These are phyloP conservation scores for Chelidonichthys spinosus DNA, from an alignment of 2,797 vertebrate genomes.

Conservation along the genomic window DNA sequence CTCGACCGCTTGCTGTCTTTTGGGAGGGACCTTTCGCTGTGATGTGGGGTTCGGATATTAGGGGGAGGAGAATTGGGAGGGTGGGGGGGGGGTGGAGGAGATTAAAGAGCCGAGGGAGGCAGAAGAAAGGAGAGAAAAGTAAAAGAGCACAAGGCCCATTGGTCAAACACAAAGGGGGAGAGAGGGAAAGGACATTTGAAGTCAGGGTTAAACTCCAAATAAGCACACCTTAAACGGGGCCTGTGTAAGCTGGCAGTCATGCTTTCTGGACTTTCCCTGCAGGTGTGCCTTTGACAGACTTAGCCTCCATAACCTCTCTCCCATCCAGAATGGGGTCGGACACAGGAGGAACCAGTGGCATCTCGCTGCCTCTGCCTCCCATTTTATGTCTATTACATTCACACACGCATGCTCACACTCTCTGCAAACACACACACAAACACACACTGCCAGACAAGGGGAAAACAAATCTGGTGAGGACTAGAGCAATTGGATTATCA, in stretches of 20 bases:
- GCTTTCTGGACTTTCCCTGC: slow-evolving; percentile 80
- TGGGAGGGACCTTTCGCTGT: slow-evolving; percentile 66
- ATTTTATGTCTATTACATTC: slow-evolving; percentile 59
- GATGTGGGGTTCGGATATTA: slow-evolving; percentile 78
- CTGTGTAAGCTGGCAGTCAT: slow-evolving; percentile 75
- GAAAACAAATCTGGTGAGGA: slow-evolving; percentile 82
- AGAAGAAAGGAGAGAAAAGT: slow-evolving; percentile 81
- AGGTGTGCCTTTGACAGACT: slow-evolving; percentile 85
- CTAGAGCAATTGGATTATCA: slow-evolving; percentile 87
- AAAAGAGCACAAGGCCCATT: slow-evolving; percentile 84
- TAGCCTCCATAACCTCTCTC: slow-evolving; percentile 81
- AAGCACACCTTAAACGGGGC: slow-evolving; percentile 85
- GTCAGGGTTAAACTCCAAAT: slow-evolving; percentile 84
- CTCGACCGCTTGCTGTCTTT: slow-evolving; percentile 64
- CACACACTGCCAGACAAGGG: slow-evolving; percentile 66
- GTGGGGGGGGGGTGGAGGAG: slow-evolving; percentile 73
- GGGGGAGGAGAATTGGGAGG: slow-evolving; percentile 75
- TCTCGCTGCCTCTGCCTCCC: slow-evolving; percentile 68
- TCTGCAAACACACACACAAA: slow-evolving; percentile 66
- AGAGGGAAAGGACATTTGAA: slow-evolving; percentile 80
- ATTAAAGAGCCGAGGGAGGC: slow-evolving; percentile 82
- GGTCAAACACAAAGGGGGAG: slow-evolving; percentile 83
- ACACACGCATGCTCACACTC: slow-evolving; percentile 68
- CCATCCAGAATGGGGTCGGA: slow-evolving; percentile 74
- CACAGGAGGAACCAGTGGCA: slow-evolving; percentile 68